Conservation (phyloP, 2,113 vertebrate species). For the Podarcis cretensis region DNA sequence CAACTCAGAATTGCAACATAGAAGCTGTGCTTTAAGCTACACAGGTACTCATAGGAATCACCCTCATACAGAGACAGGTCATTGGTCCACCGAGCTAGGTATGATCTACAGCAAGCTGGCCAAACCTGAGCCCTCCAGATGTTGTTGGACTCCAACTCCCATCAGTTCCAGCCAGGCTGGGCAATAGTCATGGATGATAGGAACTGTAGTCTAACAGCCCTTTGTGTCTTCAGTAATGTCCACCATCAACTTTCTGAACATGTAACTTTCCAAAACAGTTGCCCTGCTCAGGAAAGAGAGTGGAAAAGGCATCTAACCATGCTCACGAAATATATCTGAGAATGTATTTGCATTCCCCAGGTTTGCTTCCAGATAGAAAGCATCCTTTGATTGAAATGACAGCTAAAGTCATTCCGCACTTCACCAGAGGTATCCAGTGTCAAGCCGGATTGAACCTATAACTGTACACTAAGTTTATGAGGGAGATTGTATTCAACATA, state of each 20-base stretch:
- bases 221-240: not conserved
- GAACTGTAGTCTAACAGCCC: not conserved
- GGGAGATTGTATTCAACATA: constrained; percentile 39
- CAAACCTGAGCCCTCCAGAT: not conserved
- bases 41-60: not conserved
- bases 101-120: not conserved
- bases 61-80: not conserved
- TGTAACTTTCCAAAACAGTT: not conserved
- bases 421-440: not conserved
- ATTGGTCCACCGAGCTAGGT: not conserved
- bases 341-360: constrained; percentile 1
- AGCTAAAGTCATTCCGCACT: not conserved
- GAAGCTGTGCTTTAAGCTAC: not conserved
- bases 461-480: constrained; percentile 11
- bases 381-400: not conserved
- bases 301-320: not conserved
- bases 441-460: constrained; percentile 1
- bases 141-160: too few relatives aligned
- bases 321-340: constrained; percentile 6
- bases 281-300: not conserved
- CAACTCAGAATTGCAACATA: constrained; percentile 11
- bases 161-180: not conserved
- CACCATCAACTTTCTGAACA: not conserved
- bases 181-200: not conserved
- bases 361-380: constrained; percentile 13